These are phyloP conservation scores for Hypena proboscidalis DNA, from an alignment of 2,888 invertebrate genomes.

Conservation along the genomic window DNA sequence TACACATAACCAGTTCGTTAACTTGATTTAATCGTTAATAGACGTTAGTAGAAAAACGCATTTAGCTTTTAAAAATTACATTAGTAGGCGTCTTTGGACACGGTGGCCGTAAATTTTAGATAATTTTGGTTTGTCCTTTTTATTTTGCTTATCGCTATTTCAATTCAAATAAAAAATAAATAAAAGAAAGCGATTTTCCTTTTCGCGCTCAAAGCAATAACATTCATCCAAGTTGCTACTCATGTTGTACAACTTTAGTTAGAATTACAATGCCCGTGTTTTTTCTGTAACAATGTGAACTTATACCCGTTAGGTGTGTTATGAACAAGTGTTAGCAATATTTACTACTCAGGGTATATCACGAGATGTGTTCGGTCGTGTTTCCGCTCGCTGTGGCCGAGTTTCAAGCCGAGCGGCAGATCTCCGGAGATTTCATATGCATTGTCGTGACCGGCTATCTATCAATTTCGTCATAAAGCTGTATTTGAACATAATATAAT, in stretches of 20 bases:
- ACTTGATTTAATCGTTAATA: no score
- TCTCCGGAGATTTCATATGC: slow-evolving; percentile 61
- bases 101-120: no score
- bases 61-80: no score
- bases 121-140: no score
- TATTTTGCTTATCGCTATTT: no score
- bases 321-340: slow-evolving; percentile 34
- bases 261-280: slow-evolving; percentile 12
- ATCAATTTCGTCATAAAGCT: slow-evolving; percentile 41
- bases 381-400: slow-evolving; percentile 66
- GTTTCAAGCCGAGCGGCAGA: slow-evolving; percentile 63
- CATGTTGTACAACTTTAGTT: no score
- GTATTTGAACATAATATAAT: slow-evolving; percentile 23
- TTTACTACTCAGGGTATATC: slow-evolving; percentile 37
- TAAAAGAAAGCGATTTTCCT: no score
- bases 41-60: no score
- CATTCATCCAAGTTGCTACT: no score
- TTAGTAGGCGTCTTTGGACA: no score
- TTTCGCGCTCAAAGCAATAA: no score
- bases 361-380: slow-evolving; percentile 49
- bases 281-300: slow-evolving; percentile 22
- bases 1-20: slow-evolving; percentile 7
- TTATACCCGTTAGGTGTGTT: slow-evolving; percentile 16
- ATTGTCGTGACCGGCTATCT: slow-evolving; percentile 53
- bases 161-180: no score